phyloP scores from a whole-genome alignment of 1,140 invertebrate genomes.

The Lethrus apterus region DNA sequence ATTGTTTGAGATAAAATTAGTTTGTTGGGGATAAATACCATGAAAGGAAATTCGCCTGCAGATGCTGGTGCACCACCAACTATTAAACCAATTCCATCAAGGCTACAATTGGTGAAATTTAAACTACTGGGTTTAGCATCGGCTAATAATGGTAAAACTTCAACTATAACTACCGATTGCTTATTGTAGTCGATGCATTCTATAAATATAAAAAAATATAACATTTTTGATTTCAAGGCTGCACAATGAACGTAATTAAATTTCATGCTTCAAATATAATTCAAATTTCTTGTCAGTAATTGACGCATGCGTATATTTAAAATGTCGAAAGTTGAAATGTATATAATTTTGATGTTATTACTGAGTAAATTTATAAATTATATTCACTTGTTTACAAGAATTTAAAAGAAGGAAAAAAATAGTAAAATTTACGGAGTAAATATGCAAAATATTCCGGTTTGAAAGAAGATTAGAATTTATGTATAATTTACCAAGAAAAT shows the following conservation, averaged over 20 bases:
- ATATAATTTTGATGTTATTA: too few species aligned
- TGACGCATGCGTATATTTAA: too few species aligned
- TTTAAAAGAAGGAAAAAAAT: too few species aligned
- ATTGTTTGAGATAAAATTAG: slow-evolving; percentile 1
- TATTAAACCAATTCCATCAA: slow-evolving; percentile 43
- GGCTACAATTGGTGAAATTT: slow-evolving; percentile 38
- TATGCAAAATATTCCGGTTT: too few species aligned
- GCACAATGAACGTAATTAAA: not conserved
- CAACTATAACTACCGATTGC: slow-evolving; percentile 31
- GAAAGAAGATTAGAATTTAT: too few species aligned
- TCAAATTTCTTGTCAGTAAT: not conserved
- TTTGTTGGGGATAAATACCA: slow-evolving; percentile 38
- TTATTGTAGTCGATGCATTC: slow-evolving; percentile 43
- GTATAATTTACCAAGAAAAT: too few species aligned
- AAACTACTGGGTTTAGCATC: slow-evolving; percentile 31
- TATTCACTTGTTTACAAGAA: too few species aligned
- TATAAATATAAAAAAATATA: slow-evolving; percentile 33
- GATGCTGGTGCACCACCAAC: slow-evolving; percentile 46
- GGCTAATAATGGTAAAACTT: slow-evolving; percentile 38
- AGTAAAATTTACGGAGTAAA: too few species aligned
- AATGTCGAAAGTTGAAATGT: too few species aligned
- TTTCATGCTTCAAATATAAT: slow-evolving; percentile 4
- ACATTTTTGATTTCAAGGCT: not conserved
- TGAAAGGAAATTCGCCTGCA: slow-evolving; percentile 52
- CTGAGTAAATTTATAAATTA: too few species aligned